Evolutionary conservation across 2,113 vertebrate genomes (phyloP).

Genomic region (Gorsachius goisagi): DNA sequence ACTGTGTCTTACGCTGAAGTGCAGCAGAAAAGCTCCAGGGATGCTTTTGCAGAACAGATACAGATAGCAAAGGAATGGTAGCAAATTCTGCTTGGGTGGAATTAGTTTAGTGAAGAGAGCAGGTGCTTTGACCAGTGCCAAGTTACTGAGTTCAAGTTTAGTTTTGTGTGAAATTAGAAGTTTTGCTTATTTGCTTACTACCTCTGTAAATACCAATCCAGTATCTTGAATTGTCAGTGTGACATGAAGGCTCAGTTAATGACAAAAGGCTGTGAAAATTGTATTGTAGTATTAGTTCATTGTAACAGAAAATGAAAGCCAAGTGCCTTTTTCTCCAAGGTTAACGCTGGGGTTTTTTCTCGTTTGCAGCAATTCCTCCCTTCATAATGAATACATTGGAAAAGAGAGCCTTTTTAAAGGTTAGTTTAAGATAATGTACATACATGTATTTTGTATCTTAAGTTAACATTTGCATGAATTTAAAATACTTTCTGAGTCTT

Average conservation of each 20-base stretch:
- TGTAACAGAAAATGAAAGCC: not conserved
- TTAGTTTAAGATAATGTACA: slow-evolving; percentile 56
- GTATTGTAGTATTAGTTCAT: not conserved
- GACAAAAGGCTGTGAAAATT: not conserved
- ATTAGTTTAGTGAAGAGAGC: not conserved
- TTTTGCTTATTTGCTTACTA: not conserved
- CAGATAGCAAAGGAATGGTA: not conserved
- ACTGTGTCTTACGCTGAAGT: not conserved
- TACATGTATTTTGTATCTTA: not conserved
- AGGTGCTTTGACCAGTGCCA: not conserved
- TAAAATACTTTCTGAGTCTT: not conserved
- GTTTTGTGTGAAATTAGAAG: not conserved
- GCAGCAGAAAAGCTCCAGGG: not conserved
- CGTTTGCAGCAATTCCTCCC: slow-evolving; percentile 88
- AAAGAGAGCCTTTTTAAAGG: slow-evolving; percentile 96
- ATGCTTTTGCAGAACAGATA: not conserved
- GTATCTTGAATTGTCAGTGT: not conserved
- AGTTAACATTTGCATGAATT: not conserved
- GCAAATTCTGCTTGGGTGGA: not conserved
- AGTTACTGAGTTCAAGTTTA: not conserved
- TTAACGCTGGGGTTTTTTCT: not conserved
- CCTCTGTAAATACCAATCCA: not conserved
- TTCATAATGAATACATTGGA: slow-evolving; percentile 98
- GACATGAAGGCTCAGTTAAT: not conserved
- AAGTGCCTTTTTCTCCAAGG: not conserved